These are phyloP conservation scores for Suncus etruscus DNA, from an alignment of 2,113 vertebrate species.

Conservation along the genomic window DNA sequence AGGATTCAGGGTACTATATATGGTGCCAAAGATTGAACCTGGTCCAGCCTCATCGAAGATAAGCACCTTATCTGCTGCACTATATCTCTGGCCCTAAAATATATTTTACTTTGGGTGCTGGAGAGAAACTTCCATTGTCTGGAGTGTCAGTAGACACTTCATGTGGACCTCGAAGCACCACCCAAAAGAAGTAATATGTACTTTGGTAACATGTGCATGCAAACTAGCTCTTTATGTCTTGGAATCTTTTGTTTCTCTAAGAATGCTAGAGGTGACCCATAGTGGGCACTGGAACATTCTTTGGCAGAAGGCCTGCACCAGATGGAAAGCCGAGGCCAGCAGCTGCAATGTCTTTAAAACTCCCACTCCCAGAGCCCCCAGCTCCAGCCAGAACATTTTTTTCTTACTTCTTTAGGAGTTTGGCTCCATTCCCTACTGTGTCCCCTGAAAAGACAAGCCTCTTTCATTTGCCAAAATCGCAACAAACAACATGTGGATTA, in stretches of 20 bases:
- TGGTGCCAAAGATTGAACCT: too few relatives aligned
- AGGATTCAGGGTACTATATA: too few relatives aligned
- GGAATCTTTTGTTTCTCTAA: background rate
- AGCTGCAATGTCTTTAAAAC: background rate
- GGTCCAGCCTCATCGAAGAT: too few relatives aligned
- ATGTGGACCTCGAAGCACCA: too few relatives aligned
- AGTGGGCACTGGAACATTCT: background rate
- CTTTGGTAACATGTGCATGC: too few relatives aligned
- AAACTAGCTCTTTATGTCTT: background rate
- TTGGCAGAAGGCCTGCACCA: background rate
- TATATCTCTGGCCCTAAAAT: too few relatives aligned
- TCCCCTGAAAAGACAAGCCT: background rate
- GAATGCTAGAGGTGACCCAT: background rate
- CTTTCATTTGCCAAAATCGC: slow-evolving; percentile 16
- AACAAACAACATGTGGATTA: background rate
- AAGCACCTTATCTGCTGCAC: too few relatives aligned
- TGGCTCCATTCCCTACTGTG: background rate
- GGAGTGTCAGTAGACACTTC: too few relatives aligned
- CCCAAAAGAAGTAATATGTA: too few relatives aligned
- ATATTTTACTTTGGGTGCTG: too few relatives aligned
- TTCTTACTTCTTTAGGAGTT: background rate
- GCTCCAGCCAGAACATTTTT: background rate
- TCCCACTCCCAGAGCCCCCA: background rate
- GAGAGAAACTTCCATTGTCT: too few relatives aligned
- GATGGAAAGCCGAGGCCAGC: background rate